Evolutionary conservation across 1,140 invertebrate genomes (phyloP).

Genomic region (Drosophila ercepeae): DNA sequence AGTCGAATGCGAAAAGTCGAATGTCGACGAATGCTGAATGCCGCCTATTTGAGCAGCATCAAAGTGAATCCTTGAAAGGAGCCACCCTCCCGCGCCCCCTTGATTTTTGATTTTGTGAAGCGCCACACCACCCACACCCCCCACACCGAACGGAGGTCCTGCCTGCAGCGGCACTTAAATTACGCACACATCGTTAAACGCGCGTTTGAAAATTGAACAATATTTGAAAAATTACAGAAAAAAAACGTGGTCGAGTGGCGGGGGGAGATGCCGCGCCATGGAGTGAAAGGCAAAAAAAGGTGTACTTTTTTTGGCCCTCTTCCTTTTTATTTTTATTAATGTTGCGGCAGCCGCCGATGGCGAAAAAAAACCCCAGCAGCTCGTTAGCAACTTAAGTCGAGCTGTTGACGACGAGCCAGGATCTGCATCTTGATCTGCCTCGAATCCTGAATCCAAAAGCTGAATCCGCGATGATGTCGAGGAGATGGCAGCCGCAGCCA

Average conservation of each 20-base stretch:
- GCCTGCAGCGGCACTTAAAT: constrained; percentile 75
- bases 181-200: constrained; percentile 82
- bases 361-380: constrained; percentile 49
- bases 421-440: constrained; percentile 3
- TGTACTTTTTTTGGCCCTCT: constrained; percentile 7
- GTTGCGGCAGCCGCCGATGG: constrained; percentile 66
- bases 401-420: constrained; percentile 62
- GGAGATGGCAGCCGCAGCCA: not conserved
- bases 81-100: constrained; percentile 3
- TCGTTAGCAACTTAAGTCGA: constrained; percentile 83
- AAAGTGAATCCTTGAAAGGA: constrained; percentile 73
- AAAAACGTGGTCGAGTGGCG: constrained; percentile 12
- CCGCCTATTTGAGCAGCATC: constrained; percentile 48
- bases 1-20: not conserved
- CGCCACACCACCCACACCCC: not conserved
- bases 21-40: constrained; percentile 28
- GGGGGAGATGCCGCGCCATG: constrained; percentile 4
- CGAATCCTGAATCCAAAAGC: not conserved
- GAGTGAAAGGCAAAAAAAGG: constrained; percentile 23
- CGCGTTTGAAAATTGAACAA: constrained; percentile 83
- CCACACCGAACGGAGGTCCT: not conserved
- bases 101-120: constrained; percentile 1
- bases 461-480: not conserved
- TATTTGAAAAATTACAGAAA: constrained; percentile 81
- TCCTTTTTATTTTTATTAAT: constrained; percentile 69